Evolutionary conservation across 2,113 vertebrate species (phyloP), one percentile per base, ranked within the genome.

Genomic region (Pangasianodon gigas): DNA sequence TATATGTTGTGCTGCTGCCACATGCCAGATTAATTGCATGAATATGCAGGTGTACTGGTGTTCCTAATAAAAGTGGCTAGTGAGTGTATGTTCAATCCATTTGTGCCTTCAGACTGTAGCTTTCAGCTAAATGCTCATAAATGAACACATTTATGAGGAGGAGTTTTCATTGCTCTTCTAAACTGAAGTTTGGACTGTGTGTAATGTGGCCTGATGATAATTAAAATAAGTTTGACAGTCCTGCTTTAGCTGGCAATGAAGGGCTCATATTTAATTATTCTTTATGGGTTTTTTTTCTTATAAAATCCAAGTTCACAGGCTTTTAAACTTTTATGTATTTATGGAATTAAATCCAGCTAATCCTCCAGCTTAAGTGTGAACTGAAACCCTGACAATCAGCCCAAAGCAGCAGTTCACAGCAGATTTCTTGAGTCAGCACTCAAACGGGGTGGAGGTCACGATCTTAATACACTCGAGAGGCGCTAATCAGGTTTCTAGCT

Each of bases 321-420:
- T 60, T 58, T 83, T 37, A 32, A 44, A 24, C 32, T 51, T 62
- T 86, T 44, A 69, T 89, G 24, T 69, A 10, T 92, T 65, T 69
- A 74, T 89, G 52, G 71, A 79, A 69, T 89, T 65, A 60, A 92
- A 87, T 89, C 60, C 62, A 46, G 26, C 85, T 74, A 51, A 90
- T 92, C 87, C 85, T 21, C n/a, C 71, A 41, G 75, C 56, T 90
- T 87, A 85, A 67, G 87, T 44, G 65, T 79, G 46, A 87, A 58
- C 87, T 80, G 26, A 51, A 91, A 52, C 51, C 26, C 41, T 89
- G 5, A 56, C 41, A 13, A 11, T 87, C 60, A 24, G 51, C 4
- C 1, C 19, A 8, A 37, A 67, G 75, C 84, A 85, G 32, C 69
- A 75, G 85, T 56, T 51, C 65, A 54, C 52, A 52, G 51, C 29